Conservation (phyloP, 1,140 invertebrate genomes). For the Dendroctonus valens region DNA sequence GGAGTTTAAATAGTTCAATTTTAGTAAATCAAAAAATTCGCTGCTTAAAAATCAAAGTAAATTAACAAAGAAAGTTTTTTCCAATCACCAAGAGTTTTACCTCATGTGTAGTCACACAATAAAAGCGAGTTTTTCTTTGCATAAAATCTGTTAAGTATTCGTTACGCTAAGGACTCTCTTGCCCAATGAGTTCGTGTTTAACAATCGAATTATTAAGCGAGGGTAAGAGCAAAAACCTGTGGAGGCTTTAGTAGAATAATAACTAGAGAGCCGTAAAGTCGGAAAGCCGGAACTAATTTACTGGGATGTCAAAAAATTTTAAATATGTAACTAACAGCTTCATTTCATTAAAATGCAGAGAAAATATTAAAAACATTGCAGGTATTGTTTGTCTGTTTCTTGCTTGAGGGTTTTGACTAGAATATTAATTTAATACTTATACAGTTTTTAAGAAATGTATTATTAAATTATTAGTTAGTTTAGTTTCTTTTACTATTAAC, state of each 20-base stretch:
- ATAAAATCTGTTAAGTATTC: slow-evolving; percentile 1
- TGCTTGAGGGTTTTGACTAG: too few species aligned
- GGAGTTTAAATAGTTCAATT: background rate
- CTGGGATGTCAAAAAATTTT: too few species aligned
- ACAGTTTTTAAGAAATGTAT: too few species aligned
- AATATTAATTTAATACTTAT: too few species aligned
- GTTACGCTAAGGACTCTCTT: background rate
- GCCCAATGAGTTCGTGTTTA: background rate
- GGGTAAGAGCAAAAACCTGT: background rate
- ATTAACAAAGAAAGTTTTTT: background rate
- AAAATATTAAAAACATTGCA: too few species aligned
- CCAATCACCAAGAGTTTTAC: background rate
- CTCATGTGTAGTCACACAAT: too few species aligned
- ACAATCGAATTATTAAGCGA: background rate
- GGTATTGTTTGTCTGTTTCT: too few species aligned
- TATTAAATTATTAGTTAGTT: too few species aligned
- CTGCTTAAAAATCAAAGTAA: background rate
- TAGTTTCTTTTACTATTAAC: too few species aligned
- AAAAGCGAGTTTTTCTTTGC: background rate
- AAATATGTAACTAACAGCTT: too few species aligned
- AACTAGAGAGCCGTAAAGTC: background rate
- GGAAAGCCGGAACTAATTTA: too few species aligned
- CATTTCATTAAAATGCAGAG: too few species aligned
- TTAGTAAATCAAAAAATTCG: background rate
- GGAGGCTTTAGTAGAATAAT: background rate